phyloP scores from a whole-genome alignment of 2,113 vertebrate genomes.

The Hypomesus transpacificus region DNA sequence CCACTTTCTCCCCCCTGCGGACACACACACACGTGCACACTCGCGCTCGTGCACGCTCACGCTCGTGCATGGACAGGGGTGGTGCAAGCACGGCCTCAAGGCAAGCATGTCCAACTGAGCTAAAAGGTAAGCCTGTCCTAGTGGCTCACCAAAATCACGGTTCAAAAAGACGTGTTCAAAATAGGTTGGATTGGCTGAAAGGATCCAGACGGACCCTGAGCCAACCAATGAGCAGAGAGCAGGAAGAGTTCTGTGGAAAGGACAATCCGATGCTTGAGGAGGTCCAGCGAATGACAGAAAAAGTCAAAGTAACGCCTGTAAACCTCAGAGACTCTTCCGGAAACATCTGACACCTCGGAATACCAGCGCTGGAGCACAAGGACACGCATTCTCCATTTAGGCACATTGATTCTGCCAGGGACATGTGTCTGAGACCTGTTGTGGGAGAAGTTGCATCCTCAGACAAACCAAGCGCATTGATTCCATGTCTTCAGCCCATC shows the following conservation, averaged over 20 bases:
- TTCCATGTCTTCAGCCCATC: conserved; percentile 50
- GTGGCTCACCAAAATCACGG: conserved; percentile 55
- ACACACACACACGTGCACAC: background rate
- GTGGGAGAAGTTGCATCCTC: conserved; percentile 65
- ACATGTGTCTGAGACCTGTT: conserved; percentile 68
- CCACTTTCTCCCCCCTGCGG: conserved; percentile 57
- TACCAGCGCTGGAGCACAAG: conserved; percentile 52
- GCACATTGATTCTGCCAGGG: conserved; percentile 67
- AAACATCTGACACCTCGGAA: conserved; percentile 62
- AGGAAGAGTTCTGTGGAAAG: too few species aligned
- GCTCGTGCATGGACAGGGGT: conserved; percentile 43
- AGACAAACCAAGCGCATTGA: conserved; percentile 50
- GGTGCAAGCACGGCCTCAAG: conserved; percentile 62
- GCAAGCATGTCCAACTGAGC: conserved; percentile 56
- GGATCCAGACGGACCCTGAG: background rate
- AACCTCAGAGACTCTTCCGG: conserved; percentile 57
- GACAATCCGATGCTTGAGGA: conserved; percentile 16
- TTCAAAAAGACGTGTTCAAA: too few species aligned
- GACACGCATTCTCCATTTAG: conserved; percentile 76
- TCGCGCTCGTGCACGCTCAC: background rate
- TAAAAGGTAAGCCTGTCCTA: conserved; percentile 61
- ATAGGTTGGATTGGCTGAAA: too few species aligned
- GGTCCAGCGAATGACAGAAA: conserved; percentile 25
- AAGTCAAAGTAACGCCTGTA: conserved; percentile 65
- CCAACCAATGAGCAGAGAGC: background rate